A percentile compares a stretch with the other conserved stretches of the same genome.
phyloP scores from a whole-genome alignment of 1,140 invertebrate genomes.

The Zaprionus ornatus region DNA sequence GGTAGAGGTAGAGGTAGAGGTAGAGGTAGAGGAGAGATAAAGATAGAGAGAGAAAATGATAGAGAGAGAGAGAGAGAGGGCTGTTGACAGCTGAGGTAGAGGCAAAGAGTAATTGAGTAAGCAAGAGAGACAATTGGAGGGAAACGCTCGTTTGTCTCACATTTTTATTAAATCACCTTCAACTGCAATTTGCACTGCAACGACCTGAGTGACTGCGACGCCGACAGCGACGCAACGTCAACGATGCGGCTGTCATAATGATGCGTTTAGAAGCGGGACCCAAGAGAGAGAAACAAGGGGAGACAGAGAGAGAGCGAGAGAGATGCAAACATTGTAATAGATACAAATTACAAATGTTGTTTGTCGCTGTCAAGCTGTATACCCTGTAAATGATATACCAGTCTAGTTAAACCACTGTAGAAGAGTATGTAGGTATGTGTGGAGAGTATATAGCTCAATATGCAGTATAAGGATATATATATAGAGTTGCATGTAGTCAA shows the following conservation, averaged over 20 bases:
- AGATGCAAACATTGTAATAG: conserved; percentile 26
- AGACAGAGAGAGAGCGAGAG: conserved; percentile 17
- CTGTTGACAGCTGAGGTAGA: not conserved
- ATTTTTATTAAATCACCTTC: conserved; percentile 77
- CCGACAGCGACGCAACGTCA: conserved; percentile 16
- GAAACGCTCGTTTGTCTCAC: conserved; percentile 40
- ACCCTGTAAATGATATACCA: not conserved
- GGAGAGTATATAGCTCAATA: too few species aligned
- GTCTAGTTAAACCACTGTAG: too few species aligned
- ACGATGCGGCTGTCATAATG: conserved; percentile 2
- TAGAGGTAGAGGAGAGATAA: not conserved
- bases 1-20: not conserved
- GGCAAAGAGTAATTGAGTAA: not conserved
- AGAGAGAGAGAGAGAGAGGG: not conserved
- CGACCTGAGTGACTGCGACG: conserved; percentile 50
- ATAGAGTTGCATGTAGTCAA: too few species aligned
- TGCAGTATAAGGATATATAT: too few species aligned
- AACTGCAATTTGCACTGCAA: conserved; percentile 75
- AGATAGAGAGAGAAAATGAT: not conserved
- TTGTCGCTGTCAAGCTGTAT: not conserved
- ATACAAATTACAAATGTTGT: conserved; percentile 19
- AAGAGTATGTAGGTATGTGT: too few species aligned
- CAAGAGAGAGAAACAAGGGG: not conserved
- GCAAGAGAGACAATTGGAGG: not conserved
- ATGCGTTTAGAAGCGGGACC: conserved; percentile 1